phyloP scores from a whole-genome alignment of 2,797 vertebrate genomes.

The Cygnus olor region DNA sequence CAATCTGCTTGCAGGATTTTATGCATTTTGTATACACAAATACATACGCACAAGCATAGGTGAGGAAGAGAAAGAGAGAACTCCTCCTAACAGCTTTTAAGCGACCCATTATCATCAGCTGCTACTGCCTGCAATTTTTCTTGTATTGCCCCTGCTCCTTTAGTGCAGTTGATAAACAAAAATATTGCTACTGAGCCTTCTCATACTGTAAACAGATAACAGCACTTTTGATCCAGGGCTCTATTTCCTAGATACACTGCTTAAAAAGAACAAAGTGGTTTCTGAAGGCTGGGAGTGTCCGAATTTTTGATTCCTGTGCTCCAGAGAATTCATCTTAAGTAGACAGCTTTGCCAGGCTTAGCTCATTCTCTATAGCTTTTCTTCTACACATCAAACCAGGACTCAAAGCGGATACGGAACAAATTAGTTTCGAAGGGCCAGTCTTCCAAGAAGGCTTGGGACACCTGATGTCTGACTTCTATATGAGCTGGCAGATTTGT shows the following conservation, averaged over 20 bases:
- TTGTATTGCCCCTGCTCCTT: neutral
- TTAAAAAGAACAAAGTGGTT: neutral
- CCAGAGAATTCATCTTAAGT: neutral
- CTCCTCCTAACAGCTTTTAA: neutral
- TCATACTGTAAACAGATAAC: neutral
- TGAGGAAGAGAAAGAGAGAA: neutral
- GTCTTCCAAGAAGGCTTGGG: neutral
- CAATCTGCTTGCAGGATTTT: neutral
- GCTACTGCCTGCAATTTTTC: neutral
- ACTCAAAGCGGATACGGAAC: neutral
- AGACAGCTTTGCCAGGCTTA: neutral
- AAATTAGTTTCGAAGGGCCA: neutral
- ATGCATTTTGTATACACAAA: neutral
- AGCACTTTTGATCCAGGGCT: neutral
- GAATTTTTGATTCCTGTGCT: neutral
- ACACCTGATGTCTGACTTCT: neutral
- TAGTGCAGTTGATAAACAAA: neutral
- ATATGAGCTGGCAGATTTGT: neutral
- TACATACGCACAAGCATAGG: accelerated
- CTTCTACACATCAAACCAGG: neutral
- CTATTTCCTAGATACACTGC: neutral
- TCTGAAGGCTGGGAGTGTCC: neutral
- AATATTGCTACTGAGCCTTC: neutral
- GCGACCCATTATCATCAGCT: neutral
- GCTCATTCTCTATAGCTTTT: neutral